Conservation (phyloP, 2,797 vertebrate genomes). For the Eospalax fontanierii region DNA sequence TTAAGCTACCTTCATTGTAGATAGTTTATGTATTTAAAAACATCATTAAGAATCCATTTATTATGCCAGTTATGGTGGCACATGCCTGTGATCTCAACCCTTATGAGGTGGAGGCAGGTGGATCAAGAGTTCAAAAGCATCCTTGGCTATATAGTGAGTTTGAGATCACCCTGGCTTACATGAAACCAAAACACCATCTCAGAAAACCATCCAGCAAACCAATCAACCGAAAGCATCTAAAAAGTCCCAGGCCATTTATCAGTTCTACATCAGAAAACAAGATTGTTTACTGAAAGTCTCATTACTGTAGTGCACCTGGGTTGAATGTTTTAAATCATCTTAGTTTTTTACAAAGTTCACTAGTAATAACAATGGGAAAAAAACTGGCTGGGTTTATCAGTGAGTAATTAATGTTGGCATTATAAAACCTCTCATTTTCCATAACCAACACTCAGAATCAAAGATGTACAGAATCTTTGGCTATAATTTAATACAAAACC, state of each 20-base stretch:
- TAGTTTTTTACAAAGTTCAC: not conserved
- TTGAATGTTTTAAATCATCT: slow-evolving; percentile 15
- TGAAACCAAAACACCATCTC: not conserved
- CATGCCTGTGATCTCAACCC: not conserved
- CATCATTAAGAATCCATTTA: slow-evolving; percentile 33
- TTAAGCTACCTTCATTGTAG: slow-evolving; percentile 8
- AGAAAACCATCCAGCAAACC: not conserved
- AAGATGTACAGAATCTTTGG: slow-evolving; percentile 11
- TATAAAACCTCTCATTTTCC: slow-evolving; percentile 50
- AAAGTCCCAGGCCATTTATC: not conserved
- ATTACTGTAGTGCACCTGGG: not conserved
- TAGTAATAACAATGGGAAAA: slow-evolving; percentile 42
- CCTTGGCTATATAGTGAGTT: not conserved
- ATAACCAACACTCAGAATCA: slow-evolving; percentile 24
- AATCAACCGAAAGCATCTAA: not conserved
- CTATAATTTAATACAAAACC: slow-evolving; percentile 32
- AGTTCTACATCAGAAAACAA: not conserved
- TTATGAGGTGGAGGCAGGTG: not conserved
- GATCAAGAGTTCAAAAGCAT: not conserved
- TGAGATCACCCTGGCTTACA: not conserved
- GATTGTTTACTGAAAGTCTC: slow-evolving; percentile 42
- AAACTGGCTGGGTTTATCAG: not conserved
- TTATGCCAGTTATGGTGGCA: not conserved
- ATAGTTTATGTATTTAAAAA: slow-evolving; percentile 28
- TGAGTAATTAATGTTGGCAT: slow-evolving; percentile 41